Evolutionary conservation across 2,888 invertebrate genomes (phyloP).

Genomic region (Lagria hirta): DNA sequence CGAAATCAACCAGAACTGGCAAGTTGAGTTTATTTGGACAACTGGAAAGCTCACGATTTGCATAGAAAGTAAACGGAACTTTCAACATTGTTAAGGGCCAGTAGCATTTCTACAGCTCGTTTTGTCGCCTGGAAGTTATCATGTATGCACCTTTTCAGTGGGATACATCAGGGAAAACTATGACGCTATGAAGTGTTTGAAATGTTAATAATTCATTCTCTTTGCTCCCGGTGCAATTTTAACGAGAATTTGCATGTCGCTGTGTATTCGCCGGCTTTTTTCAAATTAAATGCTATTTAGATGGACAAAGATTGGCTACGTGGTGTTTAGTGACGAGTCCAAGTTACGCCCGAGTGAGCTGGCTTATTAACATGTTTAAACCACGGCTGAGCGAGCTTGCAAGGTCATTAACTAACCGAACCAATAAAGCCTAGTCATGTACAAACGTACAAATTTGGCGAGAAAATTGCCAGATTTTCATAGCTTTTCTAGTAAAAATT

Average conservation of each 20-base stretch:
- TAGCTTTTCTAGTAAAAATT: no score
- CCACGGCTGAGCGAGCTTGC: no score
- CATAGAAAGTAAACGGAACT: conserved; percentile 22
- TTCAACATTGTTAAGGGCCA: conserved; percentile 15
- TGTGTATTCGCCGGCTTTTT: conserved; percentile 1
- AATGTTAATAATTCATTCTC: conserved; percentile 46
- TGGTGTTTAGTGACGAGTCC: conserved; percentile 8
- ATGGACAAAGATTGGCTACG: conserved; percentile 2
- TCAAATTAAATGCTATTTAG: conserved; percentile 4
- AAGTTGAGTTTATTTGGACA: conserved; percentile 5
- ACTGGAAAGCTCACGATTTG: conserved; percentile 23
- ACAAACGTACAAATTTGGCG: no score
- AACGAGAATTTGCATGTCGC: conserved; percentile 8
- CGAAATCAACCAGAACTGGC: not conserved
- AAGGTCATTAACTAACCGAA: no score
- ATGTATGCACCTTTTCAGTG: conserved; percentile 25
- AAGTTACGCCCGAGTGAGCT: no score
- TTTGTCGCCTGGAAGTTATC: conserved; percentile 25
- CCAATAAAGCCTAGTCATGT: no score
- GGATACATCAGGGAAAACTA: conserved; percentile 14
- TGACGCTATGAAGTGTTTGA: conserved; percentile 38
- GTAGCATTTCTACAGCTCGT: conserved; percentile 11
- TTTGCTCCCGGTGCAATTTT: conserved; percentile 28
- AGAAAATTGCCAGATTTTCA: no score
- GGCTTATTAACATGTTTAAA: no score